Conservation (phyloP, 2,113 vertebrate genomes). For the Amblyopsis rosae region DNA sequence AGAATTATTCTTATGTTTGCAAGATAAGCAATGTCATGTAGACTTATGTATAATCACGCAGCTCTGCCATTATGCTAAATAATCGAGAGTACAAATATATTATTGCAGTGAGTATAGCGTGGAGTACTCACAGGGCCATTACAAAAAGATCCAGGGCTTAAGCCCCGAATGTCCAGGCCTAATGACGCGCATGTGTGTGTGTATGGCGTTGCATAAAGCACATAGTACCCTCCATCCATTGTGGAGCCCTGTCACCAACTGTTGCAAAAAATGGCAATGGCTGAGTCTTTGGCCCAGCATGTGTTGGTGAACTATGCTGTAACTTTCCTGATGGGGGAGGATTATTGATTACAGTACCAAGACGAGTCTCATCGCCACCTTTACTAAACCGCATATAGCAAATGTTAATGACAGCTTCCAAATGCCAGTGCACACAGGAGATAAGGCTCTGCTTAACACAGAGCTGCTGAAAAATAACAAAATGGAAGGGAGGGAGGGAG, state of each 20-base stretch:
- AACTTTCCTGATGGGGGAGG: conserved; percentile 33
- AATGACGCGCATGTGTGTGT: background rate
- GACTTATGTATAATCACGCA: too few species aligned
- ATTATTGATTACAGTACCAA: conserved; percentile 44
- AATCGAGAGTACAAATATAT: too few species aligned
- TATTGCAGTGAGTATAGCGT: too few species aligned
- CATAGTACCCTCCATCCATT: background rate
- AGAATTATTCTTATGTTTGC: too few species aligned
- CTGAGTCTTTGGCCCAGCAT: conserved; percentile 35
- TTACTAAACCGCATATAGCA: conserved; percentile 68
- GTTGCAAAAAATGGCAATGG: background rate
- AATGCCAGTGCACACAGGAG: conserved; percentile 65
- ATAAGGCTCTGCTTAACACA: conserved; percentile 56
- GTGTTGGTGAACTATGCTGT: conserved; percentile 24
- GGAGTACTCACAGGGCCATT: too few species aligned
- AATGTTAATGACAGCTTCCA: conserved; percentile 72
- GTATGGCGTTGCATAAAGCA: background rate
- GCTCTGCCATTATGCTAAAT: too few species aligned
- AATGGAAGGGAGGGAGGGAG: background rate
- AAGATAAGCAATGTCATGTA: too few species aligned
- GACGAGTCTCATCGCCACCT: conserved; percentile 50
- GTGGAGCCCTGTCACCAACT: background rate
- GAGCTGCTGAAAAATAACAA: conserved; percentile 59
- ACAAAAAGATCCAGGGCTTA: too few species aligned
- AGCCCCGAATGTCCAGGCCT: too few species aligned